Percentiles rank a stretch among this genome's conserved stretches.
Evolutionary conservation across 2,888 invertebrate species (phyloP).

Genomic region (Mimachlamys varia): DNA sequence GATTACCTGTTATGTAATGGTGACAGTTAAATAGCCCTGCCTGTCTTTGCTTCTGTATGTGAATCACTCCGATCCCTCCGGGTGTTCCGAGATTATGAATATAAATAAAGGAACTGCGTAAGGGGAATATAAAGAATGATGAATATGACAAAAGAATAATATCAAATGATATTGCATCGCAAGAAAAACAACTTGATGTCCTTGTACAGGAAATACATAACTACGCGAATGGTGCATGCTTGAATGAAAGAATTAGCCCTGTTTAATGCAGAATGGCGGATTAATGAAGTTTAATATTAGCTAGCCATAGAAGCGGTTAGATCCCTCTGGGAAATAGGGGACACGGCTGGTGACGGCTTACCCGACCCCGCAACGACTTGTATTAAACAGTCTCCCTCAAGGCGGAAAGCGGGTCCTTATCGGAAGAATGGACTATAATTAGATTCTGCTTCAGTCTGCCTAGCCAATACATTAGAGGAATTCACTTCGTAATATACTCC

Average conservation of each 20-base stretch:
- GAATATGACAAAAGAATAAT: background rate
- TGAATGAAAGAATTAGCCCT: background rate
- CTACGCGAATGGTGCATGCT: background rate
- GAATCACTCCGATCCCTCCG: background rate
- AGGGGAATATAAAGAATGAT: background rate
- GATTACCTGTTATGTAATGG: background rate
- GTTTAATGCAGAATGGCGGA: background rate
- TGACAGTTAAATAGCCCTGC: background rate
- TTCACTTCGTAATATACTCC: conserved; percentile 18
- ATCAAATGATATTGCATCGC: background rate
- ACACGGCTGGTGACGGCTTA: background rate
- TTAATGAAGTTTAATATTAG: background rate
- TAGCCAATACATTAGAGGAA: background rate
- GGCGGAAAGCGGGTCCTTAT: conserved; percentile 1
- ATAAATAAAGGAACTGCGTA: background rate
- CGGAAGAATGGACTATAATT: background rate
- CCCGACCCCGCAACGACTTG: background rate
- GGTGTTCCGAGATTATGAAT: background rate
- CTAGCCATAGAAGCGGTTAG: background rate
- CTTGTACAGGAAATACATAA: background rate
- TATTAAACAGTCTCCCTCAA: background rate
- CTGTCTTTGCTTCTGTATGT: background rate
- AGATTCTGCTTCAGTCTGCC: conserved; percentile 7
- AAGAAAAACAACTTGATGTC: background rate
- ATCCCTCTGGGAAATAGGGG: background rate